phyloP scores from a whole-genome alignment of 2,113 vertebrate genomes.

The Podiceps cristatus region DNA sequence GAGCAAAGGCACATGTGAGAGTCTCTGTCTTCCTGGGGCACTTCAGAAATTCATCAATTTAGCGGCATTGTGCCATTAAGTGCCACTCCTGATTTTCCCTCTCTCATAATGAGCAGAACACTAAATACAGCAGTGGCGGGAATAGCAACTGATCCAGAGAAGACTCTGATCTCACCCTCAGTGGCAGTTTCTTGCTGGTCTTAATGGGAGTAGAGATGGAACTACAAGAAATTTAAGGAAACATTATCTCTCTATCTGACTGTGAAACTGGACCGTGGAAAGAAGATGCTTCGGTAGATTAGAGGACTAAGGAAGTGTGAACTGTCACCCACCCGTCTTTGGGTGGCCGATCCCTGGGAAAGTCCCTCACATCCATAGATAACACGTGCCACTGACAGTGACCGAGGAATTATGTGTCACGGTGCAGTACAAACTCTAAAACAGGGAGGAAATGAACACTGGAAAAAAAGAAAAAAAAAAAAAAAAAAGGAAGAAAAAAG shows the following conservation, averaged over 20 bases:
- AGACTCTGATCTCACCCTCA: not conserved
- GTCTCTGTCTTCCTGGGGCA: not conserved
- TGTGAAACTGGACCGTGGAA: not conserved
- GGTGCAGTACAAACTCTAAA: not conserved
- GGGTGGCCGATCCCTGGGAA: not conserved
- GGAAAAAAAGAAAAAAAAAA: not conserved
- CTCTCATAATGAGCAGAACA: not conserved
- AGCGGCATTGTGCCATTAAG: not conserved
- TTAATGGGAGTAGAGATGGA: not conserved
- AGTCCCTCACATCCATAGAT: not conserved
- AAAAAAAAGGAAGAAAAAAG: not conserved
- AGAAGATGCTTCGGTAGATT: not conserved
- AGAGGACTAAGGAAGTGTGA: not conserved
- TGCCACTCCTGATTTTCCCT: not conserved
- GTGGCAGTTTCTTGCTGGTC: not conserved
- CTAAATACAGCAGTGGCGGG: not conserved
- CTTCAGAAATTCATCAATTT: not conserved
- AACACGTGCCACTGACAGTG: not conserved
- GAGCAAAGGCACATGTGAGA: not conserved
- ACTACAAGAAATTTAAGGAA: not conserved
- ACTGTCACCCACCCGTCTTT: not conserved
- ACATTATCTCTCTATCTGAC: not conserved
- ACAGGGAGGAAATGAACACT: not conserved
- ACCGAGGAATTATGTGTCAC: not conserved
- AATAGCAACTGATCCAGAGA: not conserved